Conservation (phyloP, 1,140 invertebrate species). For the Orussus abietinus region DNA sequence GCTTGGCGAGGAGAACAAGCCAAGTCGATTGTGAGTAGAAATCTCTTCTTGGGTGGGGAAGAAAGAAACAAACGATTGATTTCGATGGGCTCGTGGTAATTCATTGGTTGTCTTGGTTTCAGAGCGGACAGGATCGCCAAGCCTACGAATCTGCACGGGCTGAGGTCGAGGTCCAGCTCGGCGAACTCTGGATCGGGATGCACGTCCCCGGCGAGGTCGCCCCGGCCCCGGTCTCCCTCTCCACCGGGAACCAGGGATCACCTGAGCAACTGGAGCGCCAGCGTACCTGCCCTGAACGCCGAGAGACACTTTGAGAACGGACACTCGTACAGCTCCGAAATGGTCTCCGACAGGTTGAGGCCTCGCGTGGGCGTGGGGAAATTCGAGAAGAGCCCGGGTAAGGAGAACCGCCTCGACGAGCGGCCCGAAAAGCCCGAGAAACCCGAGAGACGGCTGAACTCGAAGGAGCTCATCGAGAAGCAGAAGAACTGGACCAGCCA, state of each 20-base stretch:
- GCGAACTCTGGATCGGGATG: constrained; percentile 59
- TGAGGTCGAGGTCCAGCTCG: constrained; percentile 59
- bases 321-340: constrained; percentile 28
- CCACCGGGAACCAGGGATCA: constrained; percentile 47
- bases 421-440: constrained; percentile 66
- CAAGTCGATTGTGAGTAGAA: constrained; percentile 49
- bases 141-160: constrained; percentile 42
- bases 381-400: constrained; percentile 37
- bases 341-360: constrained; percentile 28
- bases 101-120: constrained; percentile 13
- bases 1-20: constrained; percentile 72
- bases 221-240: constrained; percentile 45
- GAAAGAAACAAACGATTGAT: too few relatives aligned
- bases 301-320: constrained; percentile 48
- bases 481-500: constrained; percentile 88
- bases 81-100: too few relatives aligned
- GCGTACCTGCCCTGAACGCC: constrained; percentile 45
- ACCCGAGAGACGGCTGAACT: constrained; percentile 76
- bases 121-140: constrained; percentile 40
- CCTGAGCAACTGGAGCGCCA: constrained; percentile 47
- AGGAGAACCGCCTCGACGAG: constrained; percentile 56
- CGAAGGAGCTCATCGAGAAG: constrained; percentile 81
- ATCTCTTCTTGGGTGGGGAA: too few relatives aligned
- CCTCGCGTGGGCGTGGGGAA: constrained; percentile 23
- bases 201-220: constrained; percentile 51